Evolutionary conservation across 2,797 vertebrate species (phyloP), one percentile per base, ranked within the genome.

Genomic region (Cynodonichthys magdalenae): DNA sequence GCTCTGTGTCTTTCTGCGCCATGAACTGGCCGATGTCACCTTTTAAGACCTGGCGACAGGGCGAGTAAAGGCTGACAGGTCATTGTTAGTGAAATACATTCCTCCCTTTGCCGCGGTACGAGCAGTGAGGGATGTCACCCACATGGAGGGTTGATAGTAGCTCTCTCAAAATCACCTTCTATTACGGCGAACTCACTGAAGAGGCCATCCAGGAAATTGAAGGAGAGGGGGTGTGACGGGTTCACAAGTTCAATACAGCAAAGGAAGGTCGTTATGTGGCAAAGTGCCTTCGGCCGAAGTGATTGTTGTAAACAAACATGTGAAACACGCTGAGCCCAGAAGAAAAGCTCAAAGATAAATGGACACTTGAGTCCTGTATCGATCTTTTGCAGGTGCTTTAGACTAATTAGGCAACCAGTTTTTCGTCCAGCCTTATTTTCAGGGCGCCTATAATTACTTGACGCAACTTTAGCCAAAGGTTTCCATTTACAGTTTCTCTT

Each of bases 121-220:
- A 49, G 72, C 80, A 6, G 71, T 84, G 84, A 89, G 74, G 69
- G 78, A 81, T 86, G 86, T 84, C 80, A 69, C 66, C 66, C 60
- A 56, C n/a, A 14, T 63, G 8, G 56, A 68, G 60, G 70, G 68
- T 76, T 79, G 76, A 80, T 73, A 77, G 80, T 41, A 51, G 66
- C 73, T 74, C 78, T 75, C 29, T 54, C 57, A 64, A 82, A 81
- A 84, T 89, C 87, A 83, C 81, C 81, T 79, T 82, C 80, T 69
- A 81, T 90, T 78, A 84, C 18, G 8, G 59, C 12, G 2, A 20
- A 54, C 68, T 49, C 62, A 11, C 28, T 63, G 74, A 81, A 84
- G 82, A 77, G 71, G 59, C 74, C 80, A 34, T 79, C 63, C 70
- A 59, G 61, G 69, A 84, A 77, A 85, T 63, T 72, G 80, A 81